Base-by-base conservation (phyloP, 1,140 invertebrate species). In the Solen grandis region DNA sequence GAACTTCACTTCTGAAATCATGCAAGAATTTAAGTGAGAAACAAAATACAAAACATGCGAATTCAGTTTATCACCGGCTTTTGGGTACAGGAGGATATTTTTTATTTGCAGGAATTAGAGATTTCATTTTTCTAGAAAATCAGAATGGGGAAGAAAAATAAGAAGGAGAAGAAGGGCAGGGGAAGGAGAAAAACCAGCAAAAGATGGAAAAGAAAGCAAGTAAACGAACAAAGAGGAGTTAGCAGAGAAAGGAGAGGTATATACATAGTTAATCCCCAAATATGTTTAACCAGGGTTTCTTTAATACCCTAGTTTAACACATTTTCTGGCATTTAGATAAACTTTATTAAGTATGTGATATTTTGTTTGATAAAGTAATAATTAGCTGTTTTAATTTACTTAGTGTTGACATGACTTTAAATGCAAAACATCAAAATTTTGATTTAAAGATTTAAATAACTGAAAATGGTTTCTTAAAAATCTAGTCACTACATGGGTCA, bases 191-290 rank as follows among this genome's bases (percentile, higher is more conserved):
- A 93, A 97, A 96, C 14, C 95, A 95, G 5, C 93, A 94, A 65
- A 97, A 97, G 94, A 97, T 96, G 0, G 96, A 97, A 84, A 97
- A 97, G 84, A 98, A 97, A 90, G 90, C 95, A 16, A 94, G 94
- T 57, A 94, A 94, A 38, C 97, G 96, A 93, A 92, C 96, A 66
- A 97, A 97, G 90, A 97, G 92, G 95, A 96, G 92, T 92, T 97
- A 1, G 95, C 95, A 29, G 94, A 95, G 76, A 93, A 96, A 59
- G 97, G 97, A 87, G 97, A 97, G 94, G 97, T 97, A 94, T 94
- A n/a, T n/a, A n/a, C n/a, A n/a, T n/a, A n/a, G n/a, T n/a, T n/a
- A n/a, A n/a, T n/a, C n/a, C n/a, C n/a, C n/a, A n/a, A n/a, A n/a
- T 92, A 87, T 36, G 35, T 33, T 8, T 60, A 60, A 14, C 27